These are phyloP conservation scores for Altica lythri DNA, from an alignment of 2,888 invertebrate species.

Conservation along the genomic window DNA sequence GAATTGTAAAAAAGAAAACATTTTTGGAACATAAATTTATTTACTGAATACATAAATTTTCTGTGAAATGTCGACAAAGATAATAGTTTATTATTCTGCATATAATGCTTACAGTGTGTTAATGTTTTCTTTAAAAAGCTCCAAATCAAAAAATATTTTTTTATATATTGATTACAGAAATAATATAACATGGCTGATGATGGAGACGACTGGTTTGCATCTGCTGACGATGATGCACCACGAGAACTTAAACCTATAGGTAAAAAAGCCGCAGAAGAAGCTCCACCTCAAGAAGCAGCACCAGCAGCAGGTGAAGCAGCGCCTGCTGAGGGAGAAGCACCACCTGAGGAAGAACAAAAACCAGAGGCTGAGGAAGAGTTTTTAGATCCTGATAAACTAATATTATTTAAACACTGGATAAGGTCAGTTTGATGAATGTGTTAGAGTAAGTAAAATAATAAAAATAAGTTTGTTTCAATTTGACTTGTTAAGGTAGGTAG, in stretches of 20 bases:
- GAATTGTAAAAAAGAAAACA: too few species aligned
- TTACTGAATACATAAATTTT: too few species aligned
- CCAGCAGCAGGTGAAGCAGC: constrained; percentile 36
- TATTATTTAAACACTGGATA: constrained; percentile 83
- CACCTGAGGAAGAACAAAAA: constrained; percentile 47
- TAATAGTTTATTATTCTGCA: too few species aligned
- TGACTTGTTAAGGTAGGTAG: neutral
- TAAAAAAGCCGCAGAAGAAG: constrained; percentile 37
- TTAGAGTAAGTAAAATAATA: neutral
- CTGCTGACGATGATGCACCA: constrained; percentile 34
- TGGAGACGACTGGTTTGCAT: constrained; percentile 40
- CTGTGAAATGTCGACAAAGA: too few species aligned
- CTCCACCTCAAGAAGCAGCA: constrained; percentile 31
- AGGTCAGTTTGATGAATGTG: constrained; percentile 58
- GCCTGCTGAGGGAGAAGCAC: constrained; percentile 43
- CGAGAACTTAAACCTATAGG: constrained; percentile 27
- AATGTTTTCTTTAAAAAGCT: too few species aligned
- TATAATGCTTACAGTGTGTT: too few species aligned
- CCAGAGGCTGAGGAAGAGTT: constrained; percentile 54
- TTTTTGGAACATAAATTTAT: too few species aligned
- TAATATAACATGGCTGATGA: constrained; percentile 36
- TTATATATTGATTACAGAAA: neutral
- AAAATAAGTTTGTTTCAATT: neutral
- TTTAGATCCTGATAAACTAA: constrained; percentile 68
- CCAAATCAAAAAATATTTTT: too few species aligned